Conservation (phyloP, 2,797 vertebrate genomes). For the Molossus molossus region DNA sequence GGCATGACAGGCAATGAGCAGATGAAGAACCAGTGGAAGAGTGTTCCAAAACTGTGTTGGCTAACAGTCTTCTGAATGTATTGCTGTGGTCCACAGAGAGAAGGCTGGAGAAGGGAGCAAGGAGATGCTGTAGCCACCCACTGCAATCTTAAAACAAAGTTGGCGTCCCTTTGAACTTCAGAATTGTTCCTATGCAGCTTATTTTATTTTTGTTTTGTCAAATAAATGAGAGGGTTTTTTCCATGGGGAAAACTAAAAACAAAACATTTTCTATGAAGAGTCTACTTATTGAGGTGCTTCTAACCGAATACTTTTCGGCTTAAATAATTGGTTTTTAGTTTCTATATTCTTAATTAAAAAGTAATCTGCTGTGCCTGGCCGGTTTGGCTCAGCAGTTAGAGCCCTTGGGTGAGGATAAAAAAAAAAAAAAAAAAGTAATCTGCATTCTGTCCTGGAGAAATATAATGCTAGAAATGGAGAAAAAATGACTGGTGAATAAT, state of each 20-base stretch:
- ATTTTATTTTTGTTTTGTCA: not conserved
- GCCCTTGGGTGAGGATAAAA: too few relatives aligned
- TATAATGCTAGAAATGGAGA: constrained; percentile 27
- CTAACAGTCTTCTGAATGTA: not conserved
- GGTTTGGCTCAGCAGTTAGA: not conserved
- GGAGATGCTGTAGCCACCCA: too few relatives aligned
- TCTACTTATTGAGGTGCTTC: constrained; percentile 21
- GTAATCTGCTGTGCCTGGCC: not conserved
- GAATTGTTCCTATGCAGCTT: too few relatives aligned
- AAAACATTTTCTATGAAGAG: constrained; percentile 44
- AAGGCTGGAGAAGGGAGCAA: too few relatives aligned
- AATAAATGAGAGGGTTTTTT: not conserved
- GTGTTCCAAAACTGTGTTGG: not conserved
- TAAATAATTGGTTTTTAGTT: constrained; percentile 41
- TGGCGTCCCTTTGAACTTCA: too few relatives aligned
- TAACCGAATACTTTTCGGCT: constrained; percentile 9
- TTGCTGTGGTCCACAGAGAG: not conserved
- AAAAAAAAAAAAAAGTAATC: not conserved
- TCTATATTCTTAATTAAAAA: constrained; percentile 53
- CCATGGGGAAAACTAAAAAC: not conserved
- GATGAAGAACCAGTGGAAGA: not conserved
- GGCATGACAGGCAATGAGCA: not conserved
- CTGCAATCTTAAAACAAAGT: too few relatives aligned
- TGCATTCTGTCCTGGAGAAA: constrained; percentile 23
- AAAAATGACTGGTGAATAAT: not conserved